These are phyloP conservation scores for Acanthacorydalis orientalis DNA, from an alignment of 2,888 invertebrate species.

Conservation along the genomic window DNA sequence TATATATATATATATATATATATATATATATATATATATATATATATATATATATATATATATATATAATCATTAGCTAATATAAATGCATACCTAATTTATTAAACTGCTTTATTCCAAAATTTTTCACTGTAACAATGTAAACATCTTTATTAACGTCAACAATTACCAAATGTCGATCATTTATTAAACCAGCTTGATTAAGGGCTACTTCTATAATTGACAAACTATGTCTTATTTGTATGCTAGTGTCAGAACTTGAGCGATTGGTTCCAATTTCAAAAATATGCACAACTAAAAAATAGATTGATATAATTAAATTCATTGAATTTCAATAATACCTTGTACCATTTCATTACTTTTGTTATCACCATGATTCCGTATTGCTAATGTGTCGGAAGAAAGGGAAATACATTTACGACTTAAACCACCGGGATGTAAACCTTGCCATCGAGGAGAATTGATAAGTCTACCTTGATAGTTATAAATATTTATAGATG, in stretches of 20 bases:
- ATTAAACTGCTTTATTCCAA: conserved; percentile 39
- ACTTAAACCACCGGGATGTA: conserved; percentile 67
- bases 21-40: too few species aligned
- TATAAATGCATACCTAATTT: conserved; percentile 44
- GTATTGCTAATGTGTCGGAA: conserved; percentile 69
- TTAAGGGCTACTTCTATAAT: conserved; percentile 72
- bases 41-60: too few species aligned
- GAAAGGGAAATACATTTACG: conserved; percentile 64
- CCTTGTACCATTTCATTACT: conserved; percentile 26
- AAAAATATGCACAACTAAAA: conserved; percentile 63
- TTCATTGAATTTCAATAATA: background rate
- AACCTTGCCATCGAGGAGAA: conserved; percentile 70
- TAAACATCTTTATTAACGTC: conserved; percentile 82
- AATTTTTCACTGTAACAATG: conserved; percentile 54
- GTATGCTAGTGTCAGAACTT: conserved; percentile 54
- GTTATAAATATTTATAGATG: conserved; percentile 70
- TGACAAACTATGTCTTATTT: conserved; percentile 57
- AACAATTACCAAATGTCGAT: conserved; percentile 71
- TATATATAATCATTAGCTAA: too few species aligned
- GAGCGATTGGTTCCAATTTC: conserved; percentile 65
- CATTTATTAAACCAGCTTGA: conserved; percentile 61
- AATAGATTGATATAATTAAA: conserved; percentile 6
- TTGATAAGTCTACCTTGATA: conserved; percentile 83
- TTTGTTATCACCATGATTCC: conserved; percentile 73
- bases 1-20: too few species aligned